phyloP scores from a whole-genome alignment of 2,113 vertebrate species.

The Oxygymnocypris stewartii region DNA sequence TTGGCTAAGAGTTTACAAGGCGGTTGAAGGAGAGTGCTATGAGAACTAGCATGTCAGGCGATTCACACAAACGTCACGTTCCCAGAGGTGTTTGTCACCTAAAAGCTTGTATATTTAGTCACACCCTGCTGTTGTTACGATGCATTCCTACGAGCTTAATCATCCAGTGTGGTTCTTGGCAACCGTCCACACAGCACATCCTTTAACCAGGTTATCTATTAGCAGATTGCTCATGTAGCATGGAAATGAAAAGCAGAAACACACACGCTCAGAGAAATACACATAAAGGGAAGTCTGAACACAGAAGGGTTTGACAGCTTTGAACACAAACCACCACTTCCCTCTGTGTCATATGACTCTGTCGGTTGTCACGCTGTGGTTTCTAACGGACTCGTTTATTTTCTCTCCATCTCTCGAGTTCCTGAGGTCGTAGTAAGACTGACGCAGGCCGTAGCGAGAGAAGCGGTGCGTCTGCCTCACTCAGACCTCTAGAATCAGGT shows the following conservation, averaged over 20 bases:
- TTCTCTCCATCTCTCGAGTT: slow-evolving; percentile 33
- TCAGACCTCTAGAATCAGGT: background rate
- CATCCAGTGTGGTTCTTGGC: background rate
- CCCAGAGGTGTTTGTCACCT: slow-evolving; percentile 67
- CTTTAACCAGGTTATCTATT: background rate
- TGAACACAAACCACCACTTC: slow-evolving; percentile 52
- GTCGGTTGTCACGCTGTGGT: slow-evolving; percentile 70
- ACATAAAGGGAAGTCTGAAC: slow-evolving; percentile 57
- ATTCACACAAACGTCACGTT: slow-evolving; percentile 68
- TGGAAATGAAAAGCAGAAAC: slow-evolving; percentile 26
- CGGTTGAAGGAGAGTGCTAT: slow-evolving; percentile 62
- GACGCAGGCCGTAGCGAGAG: too few relatives aligned
- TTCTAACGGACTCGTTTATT: slow-evolving; percentile 55
- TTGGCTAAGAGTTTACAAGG: slow-evolving; percentile 48
- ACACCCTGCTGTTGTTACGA: slow-evolving; percentile 13
- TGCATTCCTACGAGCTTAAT: background rate
- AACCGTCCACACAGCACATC: background rate
- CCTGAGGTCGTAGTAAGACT: slow-evolving; percentile 59
- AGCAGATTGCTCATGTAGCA: background rate
- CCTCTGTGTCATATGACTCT: slow-evolving; percentile 58
- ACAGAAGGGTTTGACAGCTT: slow-evolving; percentile 13
- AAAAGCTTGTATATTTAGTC: slow-evolving; percentile 14
- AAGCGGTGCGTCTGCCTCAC: slow-evolving; percentile 58
- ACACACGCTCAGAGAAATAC: background rate
- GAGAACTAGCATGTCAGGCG: slow-evolving; percentile 68